These are phyloP conservation scores for Scaptodrosophila lebanonensis DNA, from an alignment of 1,140 invertebrate genomes.

Conservation along the genomic window DNA sequence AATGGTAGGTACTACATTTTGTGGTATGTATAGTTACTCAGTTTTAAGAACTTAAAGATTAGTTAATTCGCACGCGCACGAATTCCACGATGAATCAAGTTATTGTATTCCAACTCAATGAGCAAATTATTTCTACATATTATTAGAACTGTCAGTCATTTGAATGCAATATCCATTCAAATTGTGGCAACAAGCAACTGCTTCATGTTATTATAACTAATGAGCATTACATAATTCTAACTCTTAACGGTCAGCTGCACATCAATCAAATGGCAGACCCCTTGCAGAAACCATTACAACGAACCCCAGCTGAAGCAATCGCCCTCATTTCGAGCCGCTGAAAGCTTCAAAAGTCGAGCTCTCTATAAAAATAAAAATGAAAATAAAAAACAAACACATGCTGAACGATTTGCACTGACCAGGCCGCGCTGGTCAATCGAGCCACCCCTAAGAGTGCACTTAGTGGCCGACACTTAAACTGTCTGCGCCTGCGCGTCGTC, in stretches of 20 bases:
- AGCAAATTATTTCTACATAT: no score
- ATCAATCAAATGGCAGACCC: slow-evolving; percentile 56
- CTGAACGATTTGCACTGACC: slow-evolving; percentile 29
- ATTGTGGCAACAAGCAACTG: slow-evolving; percentile 51
- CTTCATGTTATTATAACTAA: slow-evolving; percentile 57
- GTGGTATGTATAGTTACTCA: no score
- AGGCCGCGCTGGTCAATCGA: slow-evolving; percentile 55
- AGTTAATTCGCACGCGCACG: no score
- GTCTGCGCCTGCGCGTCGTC: slow-evolving; percentile 63
- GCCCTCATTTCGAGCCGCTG: neutral
- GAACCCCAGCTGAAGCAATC: no score
- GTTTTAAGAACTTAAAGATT: no score
- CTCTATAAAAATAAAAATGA: slow-evolving; percentile 8
- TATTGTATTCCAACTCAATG: no score
- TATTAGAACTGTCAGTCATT: no score
- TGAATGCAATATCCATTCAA: no score
- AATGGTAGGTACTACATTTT: no score
- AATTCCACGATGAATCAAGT: no score
- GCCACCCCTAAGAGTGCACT: slow-evolving; percentile 45
- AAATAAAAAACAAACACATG: slow-evolving; percentile 1
- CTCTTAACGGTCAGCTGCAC: slow-evolving; percentile 66
- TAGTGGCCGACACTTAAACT: slow-evolving; percentile 57
- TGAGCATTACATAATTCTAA: slow-evolving; percentile 40
- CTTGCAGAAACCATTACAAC: neutral
- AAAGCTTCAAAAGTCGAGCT: slow-evolving; percentile 44